Evolutionary conservation across 2,113 vertebrate species (phyloP), one percentile per base, ranked within the genome.

Genomic region (Gasterosteus nipponicus): DNA sequence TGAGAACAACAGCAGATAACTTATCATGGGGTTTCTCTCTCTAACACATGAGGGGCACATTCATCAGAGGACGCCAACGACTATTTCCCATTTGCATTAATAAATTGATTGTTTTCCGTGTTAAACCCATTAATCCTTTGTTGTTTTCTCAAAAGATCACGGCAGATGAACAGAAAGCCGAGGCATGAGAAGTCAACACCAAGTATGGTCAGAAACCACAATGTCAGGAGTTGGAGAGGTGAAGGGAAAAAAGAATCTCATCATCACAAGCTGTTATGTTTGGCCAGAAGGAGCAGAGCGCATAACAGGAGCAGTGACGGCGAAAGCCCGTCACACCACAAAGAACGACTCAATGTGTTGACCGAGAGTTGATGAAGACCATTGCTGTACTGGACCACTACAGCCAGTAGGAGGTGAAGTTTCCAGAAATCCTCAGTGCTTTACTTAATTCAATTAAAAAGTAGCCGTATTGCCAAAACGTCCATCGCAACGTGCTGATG

Each of bases 1-100:
- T n/a, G 64, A 76, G 77, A 87, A 76, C 64, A 80, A 18, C 12
- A 67, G 16, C 9, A 86, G 22, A 82, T 80, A 65, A 69, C 8
- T 14, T 69, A 62, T 51, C 26, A 35, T 31, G 10, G 33, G 16
- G 38, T 8, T 57, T 77, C 16, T 69, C n/a, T 69, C 22, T 39
- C 56, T 14, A 33, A 33, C 2, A 29, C 75, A 64, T 77, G 64
- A 75, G 59, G 39, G 46, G 15, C 46, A 38, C 44, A 72, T 64
- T 59, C 12, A 75, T 61, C 16, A 4, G 6, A 2, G 22, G 26
- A 29, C 2, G 6, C 33, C 10, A 10, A 59, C 2, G 0, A 29
- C 7, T 47, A 53, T 29, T 72, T 66, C 38, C 2, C 0, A 10
- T 4, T n/a, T n/a, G 2, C 54, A 41, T 22, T 8, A 19, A 73